Percentiles rank a stretch among this genome's conserved stretches.
These are phyloP conservation scores for Plectropomus leopardus DNA, from an alignment of 2,113 vertebrate species.

Conservation along the genomic window DNA sequence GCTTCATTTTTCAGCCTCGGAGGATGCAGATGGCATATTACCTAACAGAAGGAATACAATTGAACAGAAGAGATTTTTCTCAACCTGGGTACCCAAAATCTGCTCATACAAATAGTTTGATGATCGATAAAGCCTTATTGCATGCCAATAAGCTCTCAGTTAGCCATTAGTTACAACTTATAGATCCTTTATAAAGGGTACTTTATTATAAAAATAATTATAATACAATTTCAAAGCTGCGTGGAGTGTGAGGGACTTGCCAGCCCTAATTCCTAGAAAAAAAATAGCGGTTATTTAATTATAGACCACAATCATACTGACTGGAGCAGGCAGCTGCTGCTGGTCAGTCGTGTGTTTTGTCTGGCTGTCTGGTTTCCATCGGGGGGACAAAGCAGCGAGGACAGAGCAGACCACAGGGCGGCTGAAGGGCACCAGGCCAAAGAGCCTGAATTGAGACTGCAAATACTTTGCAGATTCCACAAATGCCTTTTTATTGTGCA, in stretches of 20 bases:
- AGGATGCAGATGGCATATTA: too few relatives aligned
- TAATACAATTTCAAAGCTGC: not conserved
- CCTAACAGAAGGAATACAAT: not conserved
- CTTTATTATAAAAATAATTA: not conserved
- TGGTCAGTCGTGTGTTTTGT: constrained; percentile 71
- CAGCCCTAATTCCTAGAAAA: not conserved
- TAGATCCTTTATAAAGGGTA: not conserved
- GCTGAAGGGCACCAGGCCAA: constrained; percentile 65
- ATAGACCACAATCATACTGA: constrained; percentile 20
- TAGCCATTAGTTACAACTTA: too few relatives aligned
- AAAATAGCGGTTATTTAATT: constrained; percentile 36
- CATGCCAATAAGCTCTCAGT: too few relatives aligned
- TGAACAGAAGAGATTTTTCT: not conserved
- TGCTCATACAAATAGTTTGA: not conserved
- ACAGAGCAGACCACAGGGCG: constrained; percentile 50
- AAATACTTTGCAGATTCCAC: constrained; percentile 80
- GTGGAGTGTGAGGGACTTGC: not conserved
- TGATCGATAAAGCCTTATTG: not conserved
- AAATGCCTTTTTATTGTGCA: constrained; percentile 79
- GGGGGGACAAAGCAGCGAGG: constrained; percentile 70
- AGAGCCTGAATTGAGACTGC: constrained; percentile 61
- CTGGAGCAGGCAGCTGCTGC: constrained; percentile 70
- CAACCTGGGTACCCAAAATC: not conserved
- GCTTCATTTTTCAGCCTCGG: too few relatives aligned
- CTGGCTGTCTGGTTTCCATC: constrained; percentile 74